These are phyloP conservation scores for Epinotia brunnichana DNA, from an alignment of 2,888 invertebrate species.

Conservation along the genomic window DNA sequence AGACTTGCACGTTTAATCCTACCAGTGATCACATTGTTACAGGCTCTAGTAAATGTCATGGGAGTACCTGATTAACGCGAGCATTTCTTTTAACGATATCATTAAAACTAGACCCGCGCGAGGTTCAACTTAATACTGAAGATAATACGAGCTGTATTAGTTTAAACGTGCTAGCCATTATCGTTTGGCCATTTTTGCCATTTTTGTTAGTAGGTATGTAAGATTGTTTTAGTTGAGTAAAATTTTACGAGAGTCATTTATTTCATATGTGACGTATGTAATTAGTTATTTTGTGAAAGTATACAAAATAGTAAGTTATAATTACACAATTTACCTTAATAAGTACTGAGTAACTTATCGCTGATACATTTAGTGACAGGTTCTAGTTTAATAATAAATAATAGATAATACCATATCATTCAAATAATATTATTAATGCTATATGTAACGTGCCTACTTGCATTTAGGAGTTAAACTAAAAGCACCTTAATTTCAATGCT, in stretches of 20 bases:
- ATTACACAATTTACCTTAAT: too few relatives aligned
- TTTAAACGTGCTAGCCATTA: background rate
- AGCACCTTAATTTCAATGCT: too few relatives aligned
- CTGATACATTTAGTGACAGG: too few relatives aligned
- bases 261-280: background rate
- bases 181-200: background rate
- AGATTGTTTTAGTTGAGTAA: conserved; percentile 14
- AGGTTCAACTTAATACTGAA: background rate
- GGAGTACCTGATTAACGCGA: conserved; percentile 61
- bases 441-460: too few relatives aligned
- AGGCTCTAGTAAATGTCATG: conserved; percentile 64
- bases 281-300: background rate
- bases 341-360: too few relatives aligned
- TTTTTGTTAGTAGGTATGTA: background rate
- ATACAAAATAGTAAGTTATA: background rate
- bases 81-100: conserved; percentile 50
- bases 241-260: conserved; percentile 5
- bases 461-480: too few relatives aligned
- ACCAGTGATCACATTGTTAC: conserved; percentile 48
- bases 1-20: conserved; percentile 19
- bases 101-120: background rate
- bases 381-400: too few relatives aligned
- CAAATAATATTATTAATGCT: too few relatives aligned
- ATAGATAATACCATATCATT: too few relatives aligned
- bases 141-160: background rate